Evolutionary conservation across 2,113 vertebrate genomes (phyloP).

Genomic region (Daboia siamensis): DNA sequence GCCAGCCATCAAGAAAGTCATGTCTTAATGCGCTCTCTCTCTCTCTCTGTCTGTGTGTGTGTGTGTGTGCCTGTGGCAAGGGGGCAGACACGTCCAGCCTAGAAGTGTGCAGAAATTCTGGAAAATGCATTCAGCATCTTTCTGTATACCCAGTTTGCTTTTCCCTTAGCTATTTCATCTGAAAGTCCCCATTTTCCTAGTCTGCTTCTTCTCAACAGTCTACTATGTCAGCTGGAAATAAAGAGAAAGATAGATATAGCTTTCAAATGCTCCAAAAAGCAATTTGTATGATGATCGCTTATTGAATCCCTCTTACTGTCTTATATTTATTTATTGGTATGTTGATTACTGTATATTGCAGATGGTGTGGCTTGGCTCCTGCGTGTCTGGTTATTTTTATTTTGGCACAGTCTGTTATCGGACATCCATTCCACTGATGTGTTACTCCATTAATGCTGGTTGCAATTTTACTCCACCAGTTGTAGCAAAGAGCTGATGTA

Average conservation of each 20-base stretch:
- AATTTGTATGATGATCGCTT: background rate
- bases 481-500: slow-evolving; percentile 37
- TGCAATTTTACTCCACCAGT: slow-evolving; percentile 18
- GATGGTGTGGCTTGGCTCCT: slow-evolving; percentile 40
- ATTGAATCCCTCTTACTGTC: background rate
- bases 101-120: background rate
- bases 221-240: background rate
- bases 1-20: background rate
- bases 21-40: too few species aligned
- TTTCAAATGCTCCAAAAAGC: background rate
- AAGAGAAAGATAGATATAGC: background rate
- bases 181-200: slow-evolving; percentile 14
- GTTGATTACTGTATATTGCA: background rate
- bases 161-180: background rate
- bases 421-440: slow-evolving; percentile 40
- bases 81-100: too few species aligned
- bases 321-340: background rate
- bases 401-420: slow-evolving; percentile 48
- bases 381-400: slow-evolving; percentile 51
- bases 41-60: too few species aligned
- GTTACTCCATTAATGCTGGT: slow-evolving; percentile 47
- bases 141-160: background rate
- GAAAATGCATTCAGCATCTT: background rate
- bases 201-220: background rate
- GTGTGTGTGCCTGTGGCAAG: background rate